These are phyloP conservation scores for Dicaeum eximium DNA, from an alignment of 2,113 vertebrate genomes.

Conservation along the genomic window DNA sequence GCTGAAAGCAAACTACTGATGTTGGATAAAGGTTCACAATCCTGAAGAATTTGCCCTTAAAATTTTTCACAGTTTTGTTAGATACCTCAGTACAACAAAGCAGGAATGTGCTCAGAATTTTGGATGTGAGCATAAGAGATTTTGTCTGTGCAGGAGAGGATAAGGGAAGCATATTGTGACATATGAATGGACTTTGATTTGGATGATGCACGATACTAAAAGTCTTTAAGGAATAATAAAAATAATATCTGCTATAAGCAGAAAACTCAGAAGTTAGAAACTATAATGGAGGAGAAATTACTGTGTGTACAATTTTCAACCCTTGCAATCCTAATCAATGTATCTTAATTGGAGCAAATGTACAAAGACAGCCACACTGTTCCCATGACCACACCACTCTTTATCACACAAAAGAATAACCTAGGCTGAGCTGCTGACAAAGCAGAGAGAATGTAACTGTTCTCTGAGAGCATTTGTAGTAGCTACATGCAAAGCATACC, in stretches of 20 bases:
- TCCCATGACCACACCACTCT: neutral
- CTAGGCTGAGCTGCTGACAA: neutral
- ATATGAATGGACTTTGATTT: neutral
- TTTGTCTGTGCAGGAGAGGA: neutral
- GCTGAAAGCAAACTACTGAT: neutral
- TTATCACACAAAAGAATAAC: neutral
- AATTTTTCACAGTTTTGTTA: neutral
- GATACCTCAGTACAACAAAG: neutral
- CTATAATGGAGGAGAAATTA: neutral
- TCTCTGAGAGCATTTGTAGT: neutral
- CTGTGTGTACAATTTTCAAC: neutral
- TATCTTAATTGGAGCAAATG: neutral
- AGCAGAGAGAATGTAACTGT: neutral
- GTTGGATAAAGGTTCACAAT: neutral
- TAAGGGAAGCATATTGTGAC: neutral
- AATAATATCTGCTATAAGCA: neutral
- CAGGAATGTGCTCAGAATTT: neutral
- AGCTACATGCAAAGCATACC: neutral
- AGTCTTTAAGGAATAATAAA: neutral
- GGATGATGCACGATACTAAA: neutral
- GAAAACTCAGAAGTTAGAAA: neutral
- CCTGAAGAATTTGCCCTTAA: neutral
- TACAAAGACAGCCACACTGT: neutral
- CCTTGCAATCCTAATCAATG: neutral
- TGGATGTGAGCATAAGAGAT: neutral